Percentiles rank a stretch among this genome's conserved stretches.
Evolutionary conservation across 2,113 vertebrate genomes (phyloP).

Genomic region (Dolichotis patagonum): DNA sequence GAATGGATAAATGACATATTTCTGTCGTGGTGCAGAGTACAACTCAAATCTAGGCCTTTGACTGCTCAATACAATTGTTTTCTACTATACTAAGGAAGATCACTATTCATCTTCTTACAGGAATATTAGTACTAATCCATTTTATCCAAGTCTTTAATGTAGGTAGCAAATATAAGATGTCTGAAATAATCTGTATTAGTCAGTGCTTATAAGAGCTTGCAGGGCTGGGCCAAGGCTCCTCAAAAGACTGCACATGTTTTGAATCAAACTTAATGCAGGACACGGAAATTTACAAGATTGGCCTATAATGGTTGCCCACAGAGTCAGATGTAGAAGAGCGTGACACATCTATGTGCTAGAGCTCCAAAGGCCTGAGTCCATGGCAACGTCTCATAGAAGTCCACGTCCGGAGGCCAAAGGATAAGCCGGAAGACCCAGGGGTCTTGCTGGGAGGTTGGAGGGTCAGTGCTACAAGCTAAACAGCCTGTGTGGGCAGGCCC

Average conservation of each 20-base stretch:
- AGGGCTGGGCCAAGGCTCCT: background rate
- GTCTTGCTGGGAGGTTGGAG: background rate
- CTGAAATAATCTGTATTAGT: background rate
- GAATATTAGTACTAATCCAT: constrained; percentile 1
- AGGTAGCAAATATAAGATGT: background rate
- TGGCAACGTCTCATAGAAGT: background rate
- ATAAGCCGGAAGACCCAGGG: background rate
- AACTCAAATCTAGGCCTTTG: background rate
- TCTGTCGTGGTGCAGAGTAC: background rate
- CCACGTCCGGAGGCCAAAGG: background rate
- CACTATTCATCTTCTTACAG: background rate
- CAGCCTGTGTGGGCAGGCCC: background rate
- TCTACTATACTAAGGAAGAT: background rate
- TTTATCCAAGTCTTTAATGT: background rate
- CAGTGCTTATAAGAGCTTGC: background rate
- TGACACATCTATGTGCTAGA: background rate
- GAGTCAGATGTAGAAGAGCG: background rate
- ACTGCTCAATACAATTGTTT: background rate
- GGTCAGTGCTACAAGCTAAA: background rate
- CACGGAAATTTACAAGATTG: background rate
- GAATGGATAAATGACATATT: background rate
- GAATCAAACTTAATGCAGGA: background rate
- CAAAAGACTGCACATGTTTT: background rate
- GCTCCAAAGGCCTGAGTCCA: background rate
- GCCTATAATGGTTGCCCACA: background rate